phyloP scores from a whole-genome alignment of 1,140 invertebrate species.

The Drosophila aff. region DNA sequence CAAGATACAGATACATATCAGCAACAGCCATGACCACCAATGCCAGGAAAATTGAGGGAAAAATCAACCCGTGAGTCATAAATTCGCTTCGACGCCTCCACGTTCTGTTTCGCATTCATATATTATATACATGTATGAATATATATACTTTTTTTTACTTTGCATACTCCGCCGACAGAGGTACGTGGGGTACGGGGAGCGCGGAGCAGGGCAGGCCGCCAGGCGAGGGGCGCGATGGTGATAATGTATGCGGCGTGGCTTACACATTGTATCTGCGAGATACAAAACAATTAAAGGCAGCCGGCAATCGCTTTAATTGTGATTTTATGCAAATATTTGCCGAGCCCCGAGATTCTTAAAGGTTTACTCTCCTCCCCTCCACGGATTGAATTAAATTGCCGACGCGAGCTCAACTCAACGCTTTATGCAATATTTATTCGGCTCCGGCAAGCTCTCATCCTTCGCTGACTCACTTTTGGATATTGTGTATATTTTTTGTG shows the following conservation, averaged over 20 bases:
- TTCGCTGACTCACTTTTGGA: conserved; percentile 24
- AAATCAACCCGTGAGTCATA: conserved; percentile 66
- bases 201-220: neutral
- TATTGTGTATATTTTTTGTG: conserved; percentile 34
- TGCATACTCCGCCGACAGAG: neutral
- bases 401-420: neutral
- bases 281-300: conserved; percentile 64
- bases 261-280: conserved; percentile 67
- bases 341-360: conserved; percentile 24
- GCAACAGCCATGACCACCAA: conserved; percentile 7
- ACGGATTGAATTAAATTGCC: conserved; percentile 57
- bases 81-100: conserved; percentile 58
- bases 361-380: neutral
- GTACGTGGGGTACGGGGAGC: too few species aligned
- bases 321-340: conserved; percentile 63
- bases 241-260: conserved; percentile 54
- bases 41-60: conserved; percentile 30
- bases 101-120: conserved; percentile 16
- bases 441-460: conserved; percentile 1
- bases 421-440: conserved; percentile 58
- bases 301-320: conserved; percentile 61
- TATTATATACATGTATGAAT: neutral
- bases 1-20: conserved; percentile 43
- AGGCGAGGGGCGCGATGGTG: conserved; percentile 29
- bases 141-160: neutral